Evolutionary conservation across 1,140 invertebrate species (phyloP).

Genomic region (Protaetia brevitarsis): DNA sequence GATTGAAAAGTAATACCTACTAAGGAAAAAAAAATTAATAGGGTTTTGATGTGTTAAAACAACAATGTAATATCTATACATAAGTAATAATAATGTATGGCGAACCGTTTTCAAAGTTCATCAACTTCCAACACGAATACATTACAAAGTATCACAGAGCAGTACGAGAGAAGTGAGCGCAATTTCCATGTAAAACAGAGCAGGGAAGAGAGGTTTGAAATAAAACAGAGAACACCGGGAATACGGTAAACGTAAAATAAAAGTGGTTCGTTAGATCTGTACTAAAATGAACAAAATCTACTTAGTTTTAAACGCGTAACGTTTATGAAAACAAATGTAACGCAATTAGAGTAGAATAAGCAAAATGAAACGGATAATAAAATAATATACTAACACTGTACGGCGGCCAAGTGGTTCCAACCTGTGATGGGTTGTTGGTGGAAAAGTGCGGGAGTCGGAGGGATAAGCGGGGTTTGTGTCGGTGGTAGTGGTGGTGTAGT

Average conservation of each 20-base stretch:
- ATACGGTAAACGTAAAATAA: constrained; percentile 25
- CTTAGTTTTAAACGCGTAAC: constrained; percentile 38
- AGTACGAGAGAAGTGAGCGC: background rate
- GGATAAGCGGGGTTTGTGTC: constrained; percentile 50
- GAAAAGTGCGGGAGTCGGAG: constrained; percentile 57
- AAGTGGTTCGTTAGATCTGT: constrained; percentile 33
- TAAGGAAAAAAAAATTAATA: too few species aligned
- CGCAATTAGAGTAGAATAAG: constrained; percentile 37
- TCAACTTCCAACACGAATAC: constrained; percentile 1
- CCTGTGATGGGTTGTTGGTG: constrained; percentile 54
- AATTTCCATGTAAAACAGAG: constrained; percentile 20
- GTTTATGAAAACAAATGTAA: constrained; percentile 43
- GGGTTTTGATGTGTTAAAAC: too few species aligned
- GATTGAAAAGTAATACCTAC: too few species aligned
- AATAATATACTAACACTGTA: constrained; percentile 60
- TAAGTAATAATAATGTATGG: background rate
- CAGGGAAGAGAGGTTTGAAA: constrained; percentile 8
- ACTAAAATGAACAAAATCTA: constrained; percentile 37
- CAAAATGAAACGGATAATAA: constrained; percentile 39
- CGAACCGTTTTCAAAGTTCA: background rate
- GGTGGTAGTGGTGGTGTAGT: background rate
- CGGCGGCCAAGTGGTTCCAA: constrained; percentile 60
- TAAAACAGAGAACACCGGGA: constrained; percentile 18
- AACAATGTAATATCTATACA: too few species aligned
- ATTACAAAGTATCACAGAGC: background rate